A percentile compares a stretch with the other conserved stretches of the same genome.
Conservation (phyloP, 1,140 invertebrate species). For the Heterodera schachtii region DNA sequence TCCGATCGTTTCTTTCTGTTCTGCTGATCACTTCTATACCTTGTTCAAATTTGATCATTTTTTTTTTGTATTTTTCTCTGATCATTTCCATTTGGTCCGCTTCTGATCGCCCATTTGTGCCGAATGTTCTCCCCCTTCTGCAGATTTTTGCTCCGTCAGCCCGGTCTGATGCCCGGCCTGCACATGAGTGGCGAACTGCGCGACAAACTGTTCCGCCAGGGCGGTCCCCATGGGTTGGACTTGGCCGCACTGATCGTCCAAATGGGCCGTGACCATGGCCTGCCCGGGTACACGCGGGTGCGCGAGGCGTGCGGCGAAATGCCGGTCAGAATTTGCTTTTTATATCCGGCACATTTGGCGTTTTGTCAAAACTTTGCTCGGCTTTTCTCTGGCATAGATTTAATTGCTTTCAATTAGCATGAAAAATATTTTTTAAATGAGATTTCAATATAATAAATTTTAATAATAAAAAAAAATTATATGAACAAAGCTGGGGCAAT, state of each 20-base stretch:
- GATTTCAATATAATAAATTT: too few relatives aligned
- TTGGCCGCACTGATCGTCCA: constrained; percentile 73
- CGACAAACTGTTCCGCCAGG: constrained; percentile 47
- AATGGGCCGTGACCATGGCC: constrained; percentile 82
- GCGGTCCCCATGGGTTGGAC: constrained; percentile 67
- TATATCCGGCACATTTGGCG: too few relatives aligned
- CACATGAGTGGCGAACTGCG: constrained; percentile 49
- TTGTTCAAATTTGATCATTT: too few relatives aligned
- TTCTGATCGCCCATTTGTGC: constrained; percentile 11
- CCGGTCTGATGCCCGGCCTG: constrained; percentile 30
- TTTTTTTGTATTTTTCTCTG: too few relatives aligned
- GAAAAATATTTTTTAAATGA: too few relatives aligned
- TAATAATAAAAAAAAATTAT: too few relatives aligned
- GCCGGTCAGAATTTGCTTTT: neutral
- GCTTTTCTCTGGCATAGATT: neutral
- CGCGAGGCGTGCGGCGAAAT: constrained; percentile 76
- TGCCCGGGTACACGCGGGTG: constrained; percentile 80
- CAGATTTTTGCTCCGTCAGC: constrained; percentile 53
- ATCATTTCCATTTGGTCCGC: neutral
- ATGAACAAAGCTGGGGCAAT: too few relatives aligned
- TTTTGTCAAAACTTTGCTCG: neutral
- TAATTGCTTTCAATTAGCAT: too few relatives aligned
- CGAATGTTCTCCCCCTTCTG: constrained; percentile 5
- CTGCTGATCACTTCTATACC: too few relatives aligned
- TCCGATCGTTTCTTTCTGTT: too few relatives aligned